Evolutionary conservation across 2,113 vertebrate species (phyloP).

Genomic region (Neodon shergylaensis): DNA sequence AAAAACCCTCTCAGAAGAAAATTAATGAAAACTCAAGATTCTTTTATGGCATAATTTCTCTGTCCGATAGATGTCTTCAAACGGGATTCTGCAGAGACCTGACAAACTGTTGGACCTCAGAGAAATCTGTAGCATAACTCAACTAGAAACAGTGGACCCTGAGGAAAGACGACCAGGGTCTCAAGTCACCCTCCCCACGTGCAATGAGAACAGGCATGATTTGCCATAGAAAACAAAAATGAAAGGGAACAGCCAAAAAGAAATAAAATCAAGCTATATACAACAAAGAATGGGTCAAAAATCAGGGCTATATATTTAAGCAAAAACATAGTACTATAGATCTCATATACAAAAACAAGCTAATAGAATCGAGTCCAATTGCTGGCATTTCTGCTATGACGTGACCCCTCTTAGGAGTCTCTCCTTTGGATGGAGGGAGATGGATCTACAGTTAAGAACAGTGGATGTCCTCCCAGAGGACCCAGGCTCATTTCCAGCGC

Average conservation of each 20-base stretch:
- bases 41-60: conserved; percentile 54
- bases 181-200: neutral
- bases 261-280: neutral
- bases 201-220: neutral
- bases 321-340: neutral
- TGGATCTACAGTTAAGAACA: neutral
- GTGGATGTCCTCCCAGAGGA: neutral
- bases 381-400: neutral
- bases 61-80: conserved; percentile 62
- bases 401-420: neutral
- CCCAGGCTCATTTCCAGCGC: neutral
- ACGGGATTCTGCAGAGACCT: conserved; percentile 31
- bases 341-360: neutral
- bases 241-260: neutral
- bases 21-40: conserved; percentile 54
- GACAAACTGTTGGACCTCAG: conserved; percentile 52
- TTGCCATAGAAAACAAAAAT: neutral
- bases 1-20: neutral
- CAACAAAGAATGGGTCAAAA: neutral
- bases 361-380: neutral
- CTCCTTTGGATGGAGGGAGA: neutral
- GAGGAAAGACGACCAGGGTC: neutral
- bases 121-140: conserved; percentile 48
- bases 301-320: neutral
- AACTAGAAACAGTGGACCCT: conserved; percentile 33